phyloP scores from a whole-genome alignment of 1,140 invertebrate genomes.

The Drosophila subpulchrella region DNA sequence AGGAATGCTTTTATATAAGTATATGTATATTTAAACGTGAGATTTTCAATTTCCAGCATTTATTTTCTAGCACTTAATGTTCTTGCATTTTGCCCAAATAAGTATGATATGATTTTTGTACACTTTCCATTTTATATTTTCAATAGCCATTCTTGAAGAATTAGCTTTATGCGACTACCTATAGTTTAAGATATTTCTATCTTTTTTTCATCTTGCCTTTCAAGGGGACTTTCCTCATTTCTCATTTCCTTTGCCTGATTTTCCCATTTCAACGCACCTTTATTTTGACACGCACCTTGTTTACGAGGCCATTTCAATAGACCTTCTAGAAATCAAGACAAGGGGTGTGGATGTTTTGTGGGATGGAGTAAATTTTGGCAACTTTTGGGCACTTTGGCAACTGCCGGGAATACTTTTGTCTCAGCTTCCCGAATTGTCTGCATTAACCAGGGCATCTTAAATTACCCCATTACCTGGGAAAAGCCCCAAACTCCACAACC shows the following conservation, averaged over 20 bases:
- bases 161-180: too few relatives aligned
- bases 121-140: neutral
- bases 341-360: neutral
- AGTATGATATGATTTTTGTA: neutral
- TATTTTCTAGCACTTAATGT: too few relatives aligned
- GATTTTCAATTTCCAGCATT: too few relatives aligned
- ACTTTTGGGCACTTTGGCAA: slow-evolving; percentile 5
- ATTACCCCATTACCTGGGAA: slow-evolving; percentile 21
- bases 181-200: too few relatives aligned
- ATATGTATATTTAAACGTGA: too few relatives aligned
- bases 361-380: neutral
- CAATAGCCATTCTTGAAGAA: too few relatives aligned
- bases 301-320: slow-evolving; percentile 1
- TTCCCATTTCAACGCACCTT: slow-evolving; percentile 1
- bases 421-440: slow-evolving; percentile 1
- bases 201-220: neutral
- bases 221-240: too few relatives aligned
- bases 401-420: slow-evolving; percentile 3
- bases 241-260: neutral
- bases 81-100: neutral
- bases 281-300: neutral
- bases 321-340: slow-evolving; percentile 3
- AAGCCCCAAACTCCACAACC: too few relatives aligned
- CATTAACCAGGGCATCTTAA: slow-evolving; percentile 1
- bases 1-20: too few relatives aligned